phyloP scores from a whole-genome alignment of 2,888 invertebrate species.

The Acanthosepion lycidas region DNA sequence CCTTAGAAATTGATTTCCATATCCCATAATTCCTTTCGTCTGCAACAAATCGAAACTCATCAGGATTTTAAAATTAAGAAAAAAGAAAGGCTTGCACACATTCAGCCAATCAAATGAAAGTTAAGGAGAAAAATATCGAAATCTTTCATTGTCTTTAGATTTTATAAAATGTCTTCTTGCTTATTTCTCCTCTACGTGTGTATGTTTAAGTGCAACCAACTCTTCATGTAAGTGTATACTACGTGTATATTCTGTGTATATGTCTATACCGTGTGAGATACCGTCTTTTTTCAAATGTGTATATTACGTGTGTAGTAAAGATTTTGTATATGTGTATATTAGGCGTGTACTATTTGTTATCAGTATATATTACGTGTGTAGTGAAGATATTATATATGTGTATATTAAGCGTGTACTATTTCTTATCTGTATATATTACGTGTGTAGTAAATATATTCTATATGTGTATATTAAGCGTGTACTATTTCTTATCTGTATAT shows the following conservation, averaged over 20 bases:
- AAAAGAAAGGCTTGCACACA: neutral
- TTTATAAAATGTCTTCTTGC: neutral
- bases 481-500: too few relatives aligned
- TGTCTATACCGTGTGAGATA: neutral
- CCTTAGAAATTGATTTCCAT: slow-evolving; percentile 14
- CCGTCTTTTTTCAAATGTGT: too few relatives aligned
- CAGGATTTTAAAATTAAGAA: neutral
- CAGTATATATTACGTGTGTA: too few relatives aligned
- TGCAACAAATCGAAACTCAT: slow-evolving; percentile 17
- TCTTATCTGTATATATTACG: too few relatives aligned
- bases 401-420: too few relatives aligned
- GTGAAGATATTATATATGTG: too few relatives aligned
- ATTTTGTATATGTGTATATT: too few relatives aligned
- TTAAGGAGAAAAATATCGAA: neutral
- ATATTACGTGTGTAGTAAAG: too few relatives aligned
- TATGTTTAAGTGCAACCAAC: neutral
- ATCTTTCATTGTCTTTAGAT: neutral
- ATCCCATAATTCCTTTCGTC: slow-evolving; percentile 33
- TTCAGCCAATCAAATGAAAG: neutral
- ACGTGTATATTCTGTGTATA: neutral
- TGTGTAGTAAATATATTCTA: too few relatives aligned
- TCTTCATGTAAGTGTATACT: too few relatives aligned
- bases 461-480: too few relatives aligned
- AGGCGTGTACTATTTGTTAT: too few relatives aligned
- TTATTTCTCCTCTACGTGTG: neutral